phyloP scores from a whole-genome alignment of 1,140 invertebrate species.

The Panulirus ornatus region DNA sequence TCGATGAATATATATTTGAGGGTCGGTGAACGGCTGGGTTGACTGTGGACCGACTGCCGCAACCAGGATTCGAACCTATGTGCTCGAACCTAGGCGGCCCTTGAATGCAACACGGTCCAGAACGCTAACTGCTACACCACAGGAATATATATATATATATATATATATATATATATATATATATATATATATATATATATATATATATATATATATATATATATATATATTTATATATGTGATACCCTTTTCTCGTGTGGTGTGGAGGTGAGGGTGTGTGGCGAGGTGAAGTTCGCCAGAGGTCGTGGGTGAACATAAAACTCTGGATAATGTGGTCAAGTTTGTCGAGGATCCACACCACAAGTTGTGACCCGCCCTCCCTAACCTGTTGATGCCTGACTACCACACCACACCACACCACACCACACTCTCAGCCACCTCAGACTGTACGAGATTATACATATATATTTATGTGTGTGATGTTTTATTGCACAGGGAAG shows the following conservation, averaged over 20 bases:
- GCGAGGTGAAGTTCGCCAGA: background rate
- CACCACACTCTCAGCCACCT: too few species aligned
- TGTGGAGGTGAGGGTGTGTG: background rate
- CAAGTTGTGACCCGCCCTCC: background rate
- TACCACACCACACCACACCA: too few species aligned
- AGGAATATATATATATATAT: background rate
- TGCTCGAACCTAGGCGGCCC: too few species aligned
- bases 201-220: background rate
- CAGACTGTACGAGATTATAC: too few species aligned
- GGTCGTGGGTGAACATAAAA: background rate
- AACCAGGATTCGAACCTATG: too few species aligned
- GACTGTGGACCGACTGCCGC: too few species aligned
- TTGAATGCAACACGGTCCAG: too few species aligned
- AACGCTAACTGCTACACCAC: background rate
- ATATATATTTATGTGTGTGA: too few species aligned
- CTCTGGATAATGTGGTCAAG: background rate
- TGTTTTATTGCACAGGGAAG: too few species aligned
- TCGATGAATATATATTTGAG: too few species aligned
- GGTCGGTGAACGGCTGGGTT: too few species aligned
- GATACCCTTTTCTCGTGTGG: background rate
- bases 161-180: background rate
- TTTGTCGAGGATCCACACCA: background rate
- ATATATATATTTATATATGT: background rate
- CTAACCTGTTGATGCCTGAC: conserved; percentile 5
- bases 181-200: background rate